Evolutionary conservation across 2,797 vertebrate species (phyloP), one percentile per base, ranked within the genome.

Genomic region (Tapirus indicus): DNA sequence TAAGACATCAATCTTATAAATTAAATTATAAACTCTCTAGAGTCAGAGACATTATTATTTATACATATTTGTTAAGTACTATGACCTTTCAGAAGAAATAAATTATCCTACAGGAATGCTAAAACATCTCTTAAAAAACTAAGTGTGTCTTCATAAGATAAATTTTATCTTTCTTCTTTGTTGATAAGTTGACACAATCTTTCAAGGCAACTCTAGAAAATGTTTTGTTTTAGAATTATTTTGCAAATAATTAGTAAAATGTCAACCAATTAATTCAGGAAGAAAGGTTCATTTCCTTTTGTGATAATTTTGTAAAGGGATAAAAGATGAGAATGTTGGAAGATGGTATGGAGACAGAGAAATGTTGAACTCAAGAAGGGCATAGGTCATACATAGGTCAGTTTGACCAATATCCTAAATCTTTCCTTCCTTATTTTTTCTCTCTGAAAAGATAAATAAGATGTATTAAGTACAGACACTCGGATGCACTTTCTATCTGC

Each of bases 161-260:
- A 64, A 83, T 16, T 20, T 84, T 83, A 71, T 58, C 41, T 78
- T 82, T 68, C 44, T 78, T 79, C 44, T 87, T 66, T 87, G 52
- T 74, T 54, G 68, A 60, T 71, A 77, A 75, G 11, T 85, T 94
- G 44, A 41, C 41, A 75, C 84, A 94, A 88, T 66, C n/a, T 92
- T 95, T 95, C 52, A 93, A 85, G 21, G 10, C 54, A 93, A 79
- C 62, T 75, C 12, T 44, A 71, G 32, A 91, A 71, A 88, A 47
- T 71, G 17, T 54, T 95, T 85, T 84, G 44, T 52, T 96, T 96
- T 58, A 77, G 54, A 95, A 87, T 58, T 62, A 54, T 77, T 95
- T 87, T 79, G 9, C 38, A 88, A 89, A 94, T 88, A 74, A 79
- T 94, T 96, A 97, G 54, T 38, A 52, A 95, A 96, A 88, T 88